These are phyloP conservation scores for Nannobrachium achirus DNA, from an alignment of 2,113 vertebrate genomes.

Conservation along the genomic window DNA sequence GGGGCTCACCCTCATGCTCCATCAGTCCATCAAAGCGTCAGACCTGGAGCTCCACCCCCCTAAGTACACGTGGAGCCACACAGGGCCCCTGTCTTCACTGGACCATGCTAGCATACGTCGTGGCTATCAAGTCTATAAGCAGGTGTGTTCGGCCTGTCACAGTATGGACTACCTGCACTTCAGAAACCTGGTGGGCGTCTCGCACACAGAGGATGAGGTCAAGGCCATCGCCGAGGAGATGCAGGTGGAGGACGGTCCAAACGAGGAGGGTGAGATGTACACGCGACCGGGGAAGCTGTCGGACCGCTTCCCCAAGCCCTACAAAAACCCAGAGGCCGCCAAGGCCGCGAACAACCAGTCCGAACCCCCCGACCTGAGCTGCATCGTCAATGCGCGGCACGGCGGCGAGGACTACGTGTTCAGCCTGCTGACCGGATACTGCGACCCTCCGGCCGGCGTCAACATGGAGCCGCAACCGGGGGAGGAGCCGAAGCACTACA, in stretches of 20 bases:
- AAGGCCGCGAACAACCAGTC: constrained; percentile 88
- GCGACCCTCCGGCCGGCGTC: constrained; percentile 88
- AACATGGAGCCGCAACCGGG: constrained; percentile 32
- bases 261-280: constrained; percentile 92
- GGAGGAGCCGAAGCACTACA: constrained; percentile 88
- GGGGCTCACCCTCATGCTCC: constrained; percentile 84
- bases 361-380: constrained; percentile 92
- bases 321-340: constrained; percentile 86
- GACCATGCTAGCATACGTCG: constrained; percentile 90
- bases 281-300: constrained; percentile 88
- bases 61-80: constrained; percentile 87
- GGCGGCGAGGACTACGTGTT: constrained; percentile 94
- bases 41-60: constrained; percentile 90
- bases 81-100: constrained; percentile 83
- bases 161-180: constrained; percentile 93
- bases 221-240: constrained; percentile 90
- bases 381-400: constrained; percentile 88
- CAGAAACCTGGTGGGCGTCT: constrained; percentile 89
- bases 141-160: constrained; percentile 93
- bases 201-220: constrained; percentile 88
- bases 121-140: constrained; percentile 93
- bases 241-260: constrained; percentile 89
- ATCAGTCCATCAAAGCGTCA: constrained; percentile 83
- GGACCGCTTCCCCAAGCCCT: constrained; percentile 90
- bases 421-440: constrained; percentile 91